Evolutionary conservation across 2,113 vertebrate genomes (phyloP), one percentile per base, ranked within the genome.

Genomic region (Glareola pratincola): DNA sequence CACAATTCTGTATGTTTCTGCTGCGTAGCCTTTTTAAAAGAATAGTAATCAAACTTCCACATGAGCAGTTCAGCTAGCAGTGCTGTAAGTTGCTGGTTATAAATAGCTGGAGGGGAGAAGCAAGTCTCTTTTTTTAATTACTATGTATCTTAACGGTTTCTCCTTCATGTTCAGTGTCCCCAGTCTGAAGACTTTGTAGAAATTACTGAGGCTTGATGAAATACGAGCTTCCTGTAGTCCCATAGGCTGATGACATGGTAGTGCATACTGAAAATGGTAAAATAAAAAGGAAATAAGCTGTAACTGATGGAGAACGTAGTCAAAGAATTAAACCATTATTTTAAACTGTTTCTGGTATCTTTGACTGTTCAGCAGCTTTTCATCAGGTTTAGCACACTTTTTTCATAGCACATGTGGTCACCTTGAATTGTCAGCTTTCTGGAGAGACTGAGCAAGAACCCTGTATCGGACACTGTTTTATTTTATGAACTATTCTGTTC

Each of bases 401-500:
- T 63, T 50, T 88, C 8, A 3, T 39, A 39, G 24, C 23, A 19
- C 20, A 2, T n/a, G 3, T 26, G 5, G 32, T 43, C 3, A 3
- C 45, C 23, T 81, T 66, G 22, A 88, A 32, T 43, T 78, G 56
- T 45, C 51, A 45, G 11, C 32, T 54, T 73, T 79, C 32, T 45
- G 34, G 59, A 45, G 37, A 66, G 21, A 13, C 9, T 57, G 17
- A 90, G 29, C 15, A 54, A 59, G 39, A 84, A 9, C 15, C 14
- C 26, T 68, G 1, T 30, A 16, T 43, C 0, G 0, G 21, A 41
- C 34, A 16, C 6, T 37, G 9, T 29, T 73, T 41, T 51, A 20
- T 76, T 91, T 66, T 30, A 34, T 27, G 29, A 78, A 47, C 16
- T 57, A 4, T 12, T 92, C 64, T 63, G 9, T 67, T 94, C 32